Conservation (phyloP, 2,113 vertebrate species). For the Ibidorhyncha struthersii region DNA sequence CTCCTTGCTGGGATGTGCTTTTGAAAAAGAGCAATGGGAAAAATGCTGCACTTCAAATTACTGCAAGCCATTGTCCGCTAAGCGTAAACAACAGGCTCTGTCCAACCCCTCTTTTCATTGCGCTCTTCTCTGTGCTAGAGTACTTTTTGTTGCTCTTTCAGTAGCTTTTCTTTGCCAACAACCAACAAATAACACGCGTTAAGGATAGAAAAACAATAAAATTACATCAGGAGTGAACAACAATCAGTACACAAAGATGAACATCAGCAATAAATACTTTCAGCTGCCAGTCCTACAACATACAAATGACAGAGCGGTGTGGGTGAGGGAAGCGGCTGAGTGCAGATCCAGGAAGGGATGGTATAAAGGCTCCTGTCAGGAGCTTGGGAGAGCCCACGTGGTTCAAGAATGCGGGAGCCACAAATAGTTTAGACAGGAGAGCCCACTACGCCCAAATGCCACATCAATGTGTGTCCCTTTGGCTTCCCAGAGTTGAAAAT, state of each 20-base stretch:
- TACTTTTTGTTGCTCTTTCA: background rate
- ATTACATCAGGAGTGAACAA: background rate
- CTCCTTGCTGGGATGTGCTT: background rate
- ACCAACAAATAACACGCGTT: background rate
- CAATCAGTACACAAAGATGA: background rate
- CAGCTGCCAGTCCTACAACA: background rate
- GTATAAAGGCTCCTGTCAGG: background rate
- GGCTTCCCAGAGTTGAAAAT: background rate
- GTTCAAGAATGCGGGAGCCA: background rate
- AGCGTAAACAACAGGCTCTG: background rate
- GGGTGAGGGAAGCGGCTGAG: background rate
- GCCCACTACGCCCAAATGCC: background rate
- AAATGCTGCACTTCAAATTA: background rate
- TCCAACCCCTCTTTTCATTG: background rate
- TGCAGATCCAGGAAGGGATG: background rate
- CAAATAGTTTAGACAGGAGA: background rate
- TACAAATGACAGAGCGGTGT: background rate
- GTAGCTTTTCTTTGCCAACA: background rate
- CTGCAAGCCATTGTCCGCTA: accelerated
- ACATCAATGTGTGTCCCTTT: background rate
- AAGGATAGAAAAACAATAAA: conserved; percentile 14
- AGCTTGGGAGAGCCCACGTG: background rate
- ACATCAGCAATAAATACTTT: conserved; percentile 24
- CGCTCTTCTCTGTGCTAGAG: accelerated
- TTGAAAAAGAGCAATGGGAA: background rate